Percentiles rank a stretch among this genome's conserved stretches.
Conservation (phyloP, 2,797 vertebrate genomes). For the Florisuga fusca region DNA sequence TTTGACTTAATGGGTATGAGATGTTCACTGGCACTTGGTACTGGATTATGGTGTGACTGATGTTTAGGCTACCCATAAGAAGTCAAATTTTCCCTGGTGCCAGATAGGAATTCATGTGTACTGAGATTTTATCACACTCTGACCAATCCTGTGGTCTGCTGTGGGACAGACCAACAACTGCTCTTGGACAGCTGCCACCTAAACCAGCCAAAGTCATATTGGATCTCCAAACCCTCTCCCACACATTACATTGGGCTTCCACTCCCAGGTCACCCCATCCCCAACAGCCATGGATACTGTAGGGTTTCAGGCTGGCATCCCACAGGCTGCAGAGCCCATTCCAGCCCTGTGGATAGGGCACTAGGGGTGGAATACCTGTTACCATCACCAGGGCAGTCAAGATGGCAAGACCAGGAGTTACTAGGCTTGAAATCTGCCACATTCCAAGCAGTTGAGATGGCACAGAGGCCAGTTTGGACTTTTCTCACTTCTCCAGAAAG, state of each 20-base stretch:
- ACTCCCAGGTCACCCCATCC: not conserved
- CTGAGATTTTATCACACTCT: not conserved
- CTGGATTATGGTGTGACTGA: not conserved
- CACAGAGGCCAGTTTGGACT: not conserved
- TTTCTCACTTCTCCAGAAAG: not conserved
- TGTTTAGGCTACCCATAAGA: not conserved
- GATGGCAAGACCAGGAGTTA: not conserved
- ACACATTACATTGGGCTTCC: not conserved
- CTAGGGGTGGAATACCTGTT: accelerated
- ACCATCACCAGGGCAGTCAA: not conserved
- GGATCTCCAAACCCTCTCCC: not conserved
- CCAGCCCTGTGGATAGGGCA: not conserved
- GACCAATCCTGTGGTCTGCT: accelerated
- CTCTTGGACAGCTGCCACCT: not conserved
- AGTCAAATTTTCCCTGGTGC: not conserved
- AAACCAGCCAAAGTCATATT: not conserved
- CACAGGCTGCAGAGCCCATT: not conserved
- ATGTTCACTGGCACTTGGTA: not conserved
- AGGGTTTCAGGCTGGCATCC: not conserved
- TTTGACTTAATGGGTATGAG: not conserved
- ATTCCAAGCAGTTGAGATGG: not conserved
- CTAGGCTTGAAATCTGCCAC: not conserved
- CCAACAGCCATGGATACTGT: not conserved
- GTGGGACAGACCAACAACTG: not conserved
- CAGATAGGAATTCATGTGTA: not conserved